Evolutionary conservation across 2,113 vertebrate genomes (phyloP).

Genomic region (Tiliqua scincoides): DNA sequence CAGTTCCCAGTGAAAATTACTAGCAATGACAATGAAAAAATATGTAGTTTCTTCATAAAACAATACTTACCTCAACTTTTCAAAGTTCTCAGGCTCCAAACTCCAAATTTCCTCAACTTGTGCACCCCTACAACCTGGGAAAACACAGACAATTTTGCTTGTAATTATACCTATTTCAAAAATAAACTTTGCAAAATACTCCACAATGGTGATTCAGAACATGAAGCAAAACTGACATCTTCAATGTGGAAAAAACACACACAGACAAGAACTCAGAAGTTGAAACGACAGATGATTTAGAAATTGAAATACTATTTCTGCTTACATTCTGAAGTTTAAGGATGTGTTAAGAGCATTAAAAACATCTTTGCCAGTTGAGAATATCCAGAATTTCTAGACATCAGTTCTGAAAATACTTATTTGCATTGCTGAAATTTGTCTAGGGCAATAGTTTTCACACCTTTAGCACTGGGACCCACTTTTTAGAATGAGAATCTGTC

Average conservation of each 20-base stretch:
- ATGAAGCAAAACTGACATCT: too few relatives aligned
- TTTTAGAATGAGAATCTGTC: too few relatives aligned
- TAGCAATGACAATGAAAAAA: not conserved
- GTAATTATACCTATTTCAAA: not conserved
- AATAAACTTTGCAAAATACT: accelerated
- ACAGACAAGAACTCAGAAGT: not conserved
- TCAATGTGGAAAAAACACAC: too few relatives aligned
- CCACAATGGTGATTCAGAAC: not conserved
- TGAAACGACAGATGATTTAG: not conserved
- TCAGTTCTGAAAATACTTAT: not conserved
- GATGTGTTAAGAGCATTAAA: not conserved
- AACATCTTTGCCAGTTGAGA: not conserved
- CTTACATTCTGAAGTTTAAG: not conserved
- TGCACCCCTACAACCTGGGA: slow-evolving; percentile 91
- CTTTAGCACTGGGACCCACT: too few relatives aligned
- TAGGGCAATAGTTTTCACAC: too few relatives aligned
- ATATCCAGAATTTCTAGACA: not conserved
- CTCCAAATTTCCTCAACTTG: slow-evolving; percentile 99
- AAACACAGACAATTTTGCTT: slow-evolving; percentile 27
- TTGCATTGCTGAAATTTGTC: not conserved
- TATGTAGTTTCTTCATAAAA: slow-evolving; percentile 5
- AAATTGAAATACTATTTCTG: not conserved
- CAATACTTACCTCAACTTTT: slow-evolving; percentile 91
- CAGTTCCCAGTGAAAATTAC: accelerated
- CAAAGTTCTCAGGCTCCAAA: slow-evolving; percentile 96